These are phyloP conservation scores for Apamea crenata DNA, from an alignment of 2,888 invertebrate species.

Conservation along the genomic window DNA sequence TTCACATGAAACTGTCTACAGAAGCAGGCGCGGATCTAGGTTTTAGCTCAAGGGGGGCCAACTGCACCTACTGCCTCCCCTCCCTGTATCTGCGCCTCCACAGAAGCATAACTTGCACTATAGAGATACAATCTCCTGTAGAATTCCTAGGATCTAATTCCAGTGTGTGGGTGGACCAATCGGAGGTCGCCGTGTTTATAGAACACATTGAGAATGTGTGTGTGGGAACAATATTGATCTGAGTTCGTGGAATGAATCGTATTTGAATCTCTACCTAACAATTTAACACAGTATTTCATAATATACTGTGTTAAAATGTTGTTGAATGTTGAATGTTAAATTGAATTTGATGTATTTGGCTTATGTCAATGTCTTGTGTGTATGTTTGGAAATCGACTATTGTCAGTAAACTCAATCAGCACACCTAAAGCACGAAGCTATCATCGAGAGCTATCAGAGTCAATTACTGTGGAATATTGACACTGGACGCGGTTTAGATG, in stretches of 20 bases:
- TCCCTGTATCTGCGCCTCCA: too few species aligned
- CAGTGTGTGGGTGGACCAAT: neutral
- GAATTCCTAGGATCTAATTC: neutral
- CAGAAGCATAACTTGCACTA: neutral
- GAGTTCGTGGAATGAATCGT: neutral
- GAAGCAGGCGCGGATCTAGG: too few species aligned
- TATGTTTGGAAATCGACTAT: too few species aligned
- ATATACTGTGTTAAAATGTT: neutral
- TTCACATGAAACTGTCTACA: neutral
- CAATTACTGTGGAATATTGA: too few species aligned
- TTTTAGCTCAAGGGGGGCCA: too few species aligned
- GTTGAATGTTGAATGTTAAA: too few species aligned
- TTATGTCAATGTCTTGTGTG: too few species aligned
- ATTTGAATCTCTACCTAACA: neutral
- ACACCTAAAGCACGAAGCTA: too few species aligned
- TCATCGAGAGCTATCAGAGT: too few species aligned
- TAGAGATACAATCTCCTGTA: neutral
- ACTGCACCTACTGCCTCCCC: too few species aligned
- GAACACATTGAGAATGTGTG: neutral
- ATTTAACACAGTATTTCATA: neutral
- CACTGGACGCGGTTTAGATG: too few species aligned
- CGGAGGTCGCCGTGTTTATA: neutral
- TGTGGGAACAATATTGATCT: constrained; percentile 11
- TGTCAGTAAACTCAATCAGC: neutral
- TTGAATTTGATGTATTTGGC: neutral